Evolutionary conservation across 2,888 invertebrate genomes (phyloP), one percentile per base, ranked within the genome.

Genomic region (Nomada ferruginata): DNA sequence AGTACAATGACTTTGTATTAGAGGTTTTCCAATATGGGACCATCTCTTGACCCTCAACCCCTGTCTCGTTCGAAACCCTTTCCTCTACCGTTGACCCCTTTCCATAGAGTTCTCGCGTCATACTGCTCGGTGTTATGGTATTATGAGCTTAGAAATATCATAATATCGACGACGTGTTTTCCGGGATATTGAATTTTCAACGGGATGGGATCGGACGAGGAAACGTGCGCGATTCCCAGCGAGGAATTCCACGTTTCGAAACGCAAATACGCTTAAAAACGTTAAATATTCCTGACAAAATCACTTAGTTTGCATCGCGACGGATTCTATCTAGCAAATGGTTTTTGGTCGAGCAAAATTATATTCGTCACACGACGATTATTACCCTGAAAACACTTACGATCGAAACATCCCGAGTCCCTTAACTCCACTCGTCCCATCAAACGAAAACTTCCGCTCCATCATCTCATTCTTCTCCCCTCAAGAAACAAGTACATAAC

Each of bases 131-230:
- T 83, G 82, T 83, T 85, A 86, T 83, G 87, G 85, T 90, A 91
- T 90, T 90, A 87, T 88, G 83, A 89, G 88, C 88, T 89, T 88
- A 90, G 89, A 89, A 90, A 90, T 91, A 90, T 89, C 86, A 89
- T 90, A 90, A 86, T 86, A 91, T 89, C 83, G 86, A 85, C 85
- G 86, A 87, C 89, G 87, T 91, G 91, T 91, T 91, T 73, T 88
- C 86, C 82, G 78, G 82, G 89, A 91, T 91, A 91, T 91, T 91
- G 91, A 91, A 91, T 91, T 90, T 89, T 85, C 87, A 90, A 82
- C 85, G 75, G 68, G 53, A 20, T 23, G 9, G 55, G 42, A 52
- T 64, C 63, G 36, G 55, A 26, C 53, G 79, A 55, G 60, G 64
- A 64, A 61, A 66, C 65, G 29, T 36, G 74, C 44, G 26, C 29